These are phyloP conservation scores for human DNA, from an alignment of 2,113 vertebrate species.

Conservation along the genomic window GRCh38 chr7:118128501-118129000, in stretches of 20 bases:
- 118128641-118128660: neutral
- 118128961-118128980: neutral
- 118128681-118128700: neutral
- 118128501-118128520: neutral
- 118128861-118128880: neutral
- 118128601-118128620: neutral
- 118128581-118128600: neutral
- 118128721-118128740: neutral
- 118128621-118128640: neutral
- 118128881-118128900: neutral
- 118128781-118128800: neutral
- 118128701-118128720: neutral
- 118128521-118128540: neutral
- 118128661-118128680: neutral
- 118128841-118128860: neutral
- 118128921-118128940: constrained; percentile 14
- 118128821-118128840: neutral
- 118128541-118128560: neutral
- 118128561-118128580: neutral
- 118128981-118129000: neutral
- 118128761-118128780: neutral
- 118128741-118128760: neutral
- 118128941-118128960: neutral
- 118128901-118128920: neutral
- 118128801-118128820: neutral